Conservation (phyloP, 64 coral and sea anemone species). For the Stylophora pistillata region DNA sequence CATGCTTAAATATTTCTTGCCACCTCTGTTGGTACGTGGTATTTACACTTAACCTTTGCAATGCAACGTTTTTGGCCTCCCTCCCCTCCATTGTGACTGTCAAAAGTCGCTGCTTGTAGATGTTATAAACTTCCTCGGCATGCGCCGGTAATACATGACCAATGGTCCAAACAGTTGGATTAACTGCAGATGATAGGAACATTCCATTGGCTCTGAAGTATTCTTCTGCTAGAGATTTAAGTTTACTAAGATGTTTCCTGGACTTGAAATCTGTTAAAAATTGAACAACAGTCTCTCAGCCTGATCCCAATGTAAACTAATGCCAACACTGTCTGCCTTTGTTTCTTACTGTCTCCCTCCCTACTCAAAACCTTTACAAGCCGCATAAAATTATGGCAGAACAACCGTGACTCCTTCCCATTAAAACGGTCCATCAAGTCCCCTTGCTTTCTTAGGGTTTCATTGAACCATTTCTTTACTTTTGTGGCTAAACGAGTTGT, state of each 20-base stretch:
- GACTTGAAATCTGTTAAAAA: no score
- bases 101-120: conserved; percentile 56
- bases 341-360: conserved; percentile 31
- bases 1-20: conserved; percentile 58
- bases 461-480: conserved; percentile 50
- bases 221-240: no score
- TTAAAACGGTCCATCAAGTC: conserved; percentile 44
- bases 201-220: no score
- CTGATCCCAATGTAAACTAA: no score
- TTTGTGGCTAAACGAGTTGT: conserved; percentile 27
- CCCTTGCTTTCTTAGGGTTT: conserved; percentile 36
- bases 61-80: conserved; percentile 55
- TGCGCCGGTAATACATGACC: no score
- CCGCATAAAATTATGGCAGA: conserved; percentile 47
- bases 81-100: conserved; percentile 65
- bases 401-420: conserved; percentile 46
- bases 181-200: no score
- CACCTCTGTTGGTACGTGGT: conserved; percentile 43
- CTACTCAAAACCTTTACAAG: conserved; percentile 34
- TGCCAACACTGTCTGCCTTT: conserved; percentile 38
- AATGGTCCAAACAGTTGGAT: no score
- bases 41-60: conserved; percentile 41
- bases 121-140: conserved; percentile 52
- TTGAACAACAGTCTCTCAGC: no score
- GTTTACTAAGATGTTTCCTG: no score